Evolutionary conservation across 2,888 invertebrate genomes (phyloP).

Genomic region (Ochropleura plecta): DNA sequence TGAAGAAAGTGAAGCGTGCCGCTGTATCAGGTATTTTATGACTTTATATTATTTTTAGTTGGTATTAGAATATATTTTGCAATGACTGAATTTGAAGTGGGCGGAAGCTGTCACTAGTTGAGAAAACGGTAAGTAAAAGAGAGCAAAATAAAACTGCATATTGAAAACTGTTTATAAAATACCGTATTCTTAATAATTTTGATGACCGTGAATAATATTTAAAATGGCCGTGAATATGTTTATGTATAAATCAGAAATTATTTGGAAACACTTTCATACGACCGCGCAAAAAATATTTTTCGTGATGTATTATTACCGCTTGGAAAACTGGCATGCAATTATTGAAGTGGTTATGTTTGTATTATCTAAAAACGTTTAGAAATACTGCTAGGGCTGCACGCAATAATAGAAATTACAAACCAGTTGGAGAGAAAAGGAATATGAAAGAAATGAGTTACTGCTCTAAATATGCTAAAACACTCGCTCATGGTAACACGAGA

Average conservation of each 20-base stretch:
- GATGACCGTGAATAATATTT: neutral
- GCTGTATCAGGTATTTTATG: constrained; percentile 73
- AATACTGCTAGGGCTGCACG: constrained; percentile 13
- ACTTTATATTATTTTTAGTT: constrained; percentile 38
- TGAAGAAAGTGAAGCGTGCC: constrained; percentile 75
- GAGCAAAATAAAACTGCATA: neutral
- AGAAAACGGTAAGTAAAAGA: constrained; percentile 27
- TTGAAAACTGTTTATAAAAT: neutral
- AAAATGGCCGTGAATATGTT: constrained; percentile 4
- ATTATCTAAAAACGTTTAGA: constrained; percentile 26
- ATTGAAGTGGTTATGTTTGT: neutral
- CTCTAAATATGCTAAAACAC: constrained; percentile 31
- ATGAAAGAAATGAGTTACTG: constrained; percentile 10
- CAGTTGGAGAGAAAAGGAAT: neutral
- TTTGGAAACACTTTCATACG: constrained; percentile 34
- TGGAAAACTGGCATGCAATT: constrained; percentile 17
- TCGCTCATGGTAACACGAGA: constrained; percentile 1
- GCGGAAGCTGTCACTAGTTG: neutral
- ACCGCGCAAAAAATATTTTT: constrained; percentile 28
- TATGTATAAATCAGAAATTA: neutral
- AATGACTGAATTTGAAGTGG: neutral
- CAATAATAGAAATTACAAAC: constrained; percentile 25
- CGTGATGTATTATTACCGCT: constrained; percentile 20
- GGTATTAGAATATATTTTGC: neutral
- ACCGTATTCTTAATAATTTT: neutral